Evolutionary conservation across 2,888 invertebrate species (phyloP).

Genomic region (Lasioglossum zephyrum): DNA sequence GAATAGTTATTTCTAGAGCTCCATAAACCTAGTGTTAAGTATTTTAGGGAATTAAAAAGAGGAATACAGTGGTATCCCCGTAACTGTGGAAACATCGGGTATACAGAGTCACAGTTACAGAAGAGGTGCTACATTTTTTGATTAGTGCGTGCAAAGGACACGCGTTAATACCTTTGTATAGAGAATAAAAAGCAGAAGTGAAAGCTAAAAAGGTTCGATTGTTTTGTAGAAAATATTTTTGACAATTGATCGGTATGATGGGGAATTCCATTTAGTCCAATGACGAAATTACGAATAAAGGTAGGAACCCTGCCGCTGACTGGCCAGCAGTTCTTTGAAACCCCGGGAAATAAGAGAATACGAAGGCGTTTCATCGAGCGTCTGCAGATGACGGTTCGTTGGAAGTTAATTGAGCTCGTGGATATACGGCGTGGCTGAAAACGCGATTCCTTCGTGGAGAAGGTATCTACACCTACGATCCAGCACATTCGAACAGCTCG

Average conservation of each 20-base stretch:
- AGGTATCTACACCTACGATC: neutral
- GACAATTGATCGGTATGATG: neutral
- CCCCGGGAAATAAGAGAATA: conserved; percentile 25
- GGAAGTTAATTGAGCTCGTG: conserved; percentile 43
- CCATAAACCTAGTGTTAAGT: too few species aligned
- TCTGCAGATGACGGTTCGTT: conserved; percentile 34
- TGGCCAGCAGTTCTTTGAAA: conserved; percentile 13
- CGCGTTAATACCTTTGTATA: too few species aligned
- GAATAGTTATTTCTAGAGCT: too few species aligned
- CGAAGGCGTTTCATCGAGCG: conserved; percentile 42
- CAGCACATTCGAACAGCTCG: neutral
- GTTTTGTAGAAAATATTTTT: neutral
- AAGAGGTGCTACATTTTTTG: too few species aligned
- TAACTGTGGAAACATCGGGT: too few species aligned
- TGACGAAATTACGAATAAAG: neutral
- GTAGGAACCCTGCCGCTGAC: neutral
- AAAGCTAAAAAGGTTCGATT: too few species aligned
- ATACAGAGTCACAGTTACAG: too few species aligned
- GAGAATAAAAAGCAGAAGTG: too few species aligned
- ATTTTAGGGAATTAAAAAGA: too few species aligned
- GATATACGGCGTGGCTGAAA: neutral
- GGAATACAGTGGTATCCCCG: too few species aligned
- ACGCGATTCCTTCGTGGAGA: conserved; percentile 10
- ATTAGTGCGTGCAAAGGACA: too few species aligned
- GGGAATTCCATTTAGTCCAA: neutral